Percentiles rank a stretch among this genome's conserved stretches.
Evolutionary conservation across 2,797 vertebrate genomes (phyloP).

Genomic region (Gymnopithys bicolor): DNA sequence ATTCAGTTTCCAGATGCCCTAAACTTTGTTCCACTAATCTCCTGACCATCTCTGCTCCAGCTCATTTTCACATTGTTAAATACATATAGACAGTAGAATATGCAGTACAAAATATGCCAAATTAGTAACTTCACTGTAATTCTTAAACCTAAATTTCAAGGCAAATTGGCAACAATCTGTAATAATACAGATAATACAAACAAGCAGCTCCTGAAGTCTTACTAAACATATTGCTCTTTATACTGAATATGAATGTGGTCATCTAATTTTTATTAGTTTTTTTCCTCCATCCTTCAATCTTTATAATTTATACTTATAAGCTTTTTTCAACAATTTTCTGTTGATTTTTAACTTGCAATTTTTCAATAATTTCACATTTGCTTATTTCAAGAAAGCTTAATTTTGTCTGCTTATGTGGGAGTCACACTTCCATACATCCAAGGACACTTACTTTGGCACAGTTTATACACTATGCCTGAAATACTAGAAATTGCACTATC

Average conservation of each 20-base stretch:
- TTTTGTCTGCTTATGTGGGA: not conserved
- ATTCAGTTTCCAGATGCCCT: not conserved
- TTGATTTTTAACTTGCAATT: not conserved
- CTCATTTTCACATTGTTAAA: not conserved
- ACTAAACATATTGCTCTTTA: not conserved
- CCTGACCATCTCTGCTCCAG: not conserved
- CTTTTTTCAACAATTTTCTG: not conserved
- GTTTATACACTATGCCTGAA: not conserved
- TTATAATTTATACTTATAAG: not conserved
- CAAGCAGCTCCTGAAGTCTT: not conserved
- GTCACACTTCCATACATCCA: not conserved
- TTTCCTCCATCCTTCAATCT: not conserved
- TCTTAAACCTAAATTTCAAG: not conserved
- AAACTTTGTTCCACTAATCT: not conserved
- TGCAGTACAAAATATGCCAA: not conserved
- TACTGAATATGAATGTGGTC: rapidly evolving
- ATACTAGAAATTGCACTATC: not conserved
- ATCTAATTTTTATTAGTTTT: not conserved
- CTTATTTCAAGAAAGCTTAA: not conserved
- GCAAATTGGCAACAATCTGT: not conserved
- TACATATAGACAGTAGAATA: not conserved
- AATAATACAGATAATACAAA: not conserved
- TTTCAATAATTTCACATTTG: not conserved
- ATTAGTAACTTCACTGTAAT: not conserved
- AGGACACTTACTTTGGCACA: constrained; percentile 1